Conservation (phyloP, 2,113 vertebrate species). For the Menura novaehollandiae region DNA sequence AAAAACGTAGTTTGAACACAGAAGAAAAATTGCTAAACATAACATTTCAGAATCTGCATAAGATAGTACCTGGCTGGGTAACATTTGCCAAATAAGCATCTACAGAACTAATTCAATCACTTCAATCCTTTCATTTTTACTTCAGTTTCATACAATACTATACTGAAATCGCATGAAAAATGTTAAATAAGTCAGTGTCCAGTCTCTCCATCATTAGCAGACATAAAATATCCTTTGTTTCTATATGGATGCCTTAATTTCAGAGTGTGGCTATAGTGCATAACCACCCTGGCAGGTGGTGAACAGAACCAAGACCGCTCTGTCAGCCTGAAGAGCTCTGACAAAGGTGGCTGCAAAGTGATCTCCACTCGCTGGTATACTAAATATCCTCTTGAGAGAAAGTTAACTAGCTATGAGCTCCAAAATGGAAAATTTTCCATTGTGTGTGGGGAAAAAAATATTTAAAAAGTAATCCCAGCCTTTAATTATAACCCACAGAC, state of each 20-base stretch:
- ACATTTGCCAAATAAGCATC: not conserved
- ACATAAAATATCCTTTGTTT: not conserved
- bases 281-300: not conserved
- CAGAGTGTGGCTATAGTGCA: not conserved
- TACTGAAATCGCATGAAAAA: not conserved
- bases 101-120: not conserved
- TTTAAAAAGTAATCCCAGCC: not conserved
- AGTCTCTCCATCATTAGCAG: not conserved
- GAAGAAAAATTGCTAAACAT: not conserved
- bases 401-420: not conserved
- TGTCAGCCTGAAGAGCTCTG: not conserved
- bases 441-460: not conserved
- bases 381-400: not conserved
- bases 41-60: not conserved
- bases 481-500: conserved; percentile 37
- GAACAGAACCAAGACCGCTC: not conserved
- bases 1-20: not conserved
- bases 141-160: not conserved
- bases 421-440: not conserved
- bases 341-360: not conserved
- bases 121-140: not conserved
- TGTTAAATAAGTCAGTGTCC: not conserved
- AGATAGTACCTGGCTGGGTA: not conserved
- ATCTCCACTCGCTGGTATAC: not conserved
- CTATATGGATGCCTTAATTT: not conserved